These are phyloP conservation scores for Nipponia nippon DNA, from an alignment of 2,113 vertebrate genomes.

Conservation along the genomic window DNA sequence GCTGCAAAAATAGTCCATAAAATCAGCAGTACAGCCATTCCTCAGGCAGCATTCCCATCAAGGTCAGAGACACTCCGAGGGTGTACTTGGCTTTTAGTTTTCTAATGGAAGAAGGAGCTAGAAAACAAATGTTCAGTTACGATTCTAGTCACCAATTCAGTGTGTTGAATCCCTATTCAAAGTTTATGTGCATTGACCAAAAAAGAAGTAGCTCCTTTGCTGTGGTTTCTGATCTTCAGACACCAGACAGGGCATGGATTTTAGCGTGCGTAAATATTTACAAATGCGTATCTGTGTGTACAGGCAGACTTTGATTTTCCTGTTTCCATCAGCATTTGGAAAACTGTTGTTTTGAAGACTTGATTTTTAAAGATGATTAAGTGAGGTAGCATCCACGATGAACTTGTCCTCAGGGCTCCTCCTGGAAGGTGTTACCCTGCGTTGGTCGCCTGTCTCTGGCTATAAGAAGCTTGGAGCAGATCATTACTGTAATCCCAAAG, in stretches of 20 bases:
- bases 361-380: not conserved
- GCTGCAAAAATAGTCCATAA: not conserved
- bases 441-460: fast-evolving
- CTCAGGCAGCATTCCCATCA: not conserved
- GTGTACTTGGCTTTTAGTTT: not conserved
- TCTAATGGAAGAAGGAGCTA: not conserved
- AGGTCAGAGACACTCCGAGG: not conserved
- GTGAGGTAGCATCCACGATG: not conserved
- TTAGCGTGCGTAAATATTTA: not conserved
- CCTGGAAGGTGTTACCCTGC: not conserved
- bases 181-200: not conserved
- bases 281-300: not conserved
- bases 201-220: not conserved
- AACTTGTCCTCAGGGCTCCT: not conserved
- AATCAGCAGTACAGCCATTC: not conserved
- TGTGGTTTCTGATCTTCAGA: not conserved
- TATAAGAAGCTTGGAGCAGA: not conserved
- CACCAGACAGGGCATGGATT: not conserved
- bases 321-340: not conserved
- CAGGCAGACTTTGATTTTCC: not conserved
- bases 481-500: not conserved
- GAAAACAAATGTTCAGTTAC: not conserved
- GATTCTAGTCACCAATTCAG: not conserved
- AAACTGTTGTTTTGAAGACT: not conserved
- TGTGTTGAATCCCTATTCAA: not conserved